These are phyloP conservation scores for Laothoe populi DNA, from an alignment of 2,888 invertebrate species.

Conservation along the genomic window DNA sequence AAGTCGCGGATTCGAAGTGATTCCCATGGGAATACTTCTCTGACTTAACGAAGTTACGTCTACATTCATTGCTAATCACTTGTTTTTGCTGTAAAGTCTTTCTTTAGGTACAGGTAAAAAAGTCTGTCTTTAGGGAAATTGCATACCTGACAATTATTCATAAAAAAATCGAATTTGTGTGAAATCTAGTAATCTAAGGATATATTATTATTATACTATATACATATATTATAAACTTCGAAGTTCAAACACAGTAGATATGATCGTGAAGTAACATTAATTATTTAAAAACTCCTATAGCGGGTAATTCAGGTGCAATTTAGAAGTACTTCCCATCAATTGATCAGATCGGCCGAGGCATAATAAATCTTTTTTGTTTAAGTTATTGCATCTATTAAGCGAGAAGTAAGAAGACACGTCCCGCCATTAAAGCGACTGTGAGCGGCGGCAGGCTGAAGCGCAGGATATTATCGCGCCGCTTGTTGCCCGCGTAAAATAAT, in stretches of 20 bases:
- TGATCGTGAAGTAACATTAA: slow-evolving; percentile 3
- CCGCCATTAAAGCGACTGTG: slow-evolving; percentile 75
- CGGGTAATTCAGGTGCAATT: slow-evolving; percentile 17
- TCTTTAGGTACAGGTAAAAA: too few relatives aligned
- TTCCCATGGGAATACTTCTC: too few relatives aligned
- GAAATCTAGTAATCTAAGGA: too few relatives aligned
- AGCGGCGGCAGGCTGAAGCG: slow-evolving; percentile 68
- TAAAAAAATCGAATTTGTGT: too few relatives aligned
- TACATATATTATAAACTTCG: too few relatives aligned
- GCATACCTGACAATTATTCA: too few relatives aligned
- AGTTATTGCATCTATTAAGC: slow-evolving; percentile 83
- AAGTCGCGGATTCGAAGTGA: too few relatives aligned
- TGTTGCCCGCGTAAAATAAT: slow-evolving; percentile 86
- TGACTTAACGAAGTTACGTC: too few relatives aligned
- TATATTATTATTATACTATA: too few relatives aligned
- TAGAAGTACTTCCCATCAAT: slow-evolving; percentile 38
- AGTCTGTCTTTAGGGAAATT: too few relatives aligned
- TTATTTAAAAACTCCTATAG: background rate
- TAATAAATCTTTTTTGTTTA: slow-evolving; percentile 76
- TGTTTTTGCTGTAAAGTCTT: too few relatives aligned
- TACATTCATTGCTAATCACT: too few relatives aligned
- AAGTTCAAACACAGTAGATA: background rate
- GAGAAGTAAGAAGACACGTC: slow-evolving; percentile 82
- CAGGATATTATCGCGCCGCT: slow-evolving; percentile 85
- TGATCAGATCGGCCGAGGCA: slow-evolving; percentile 51